Conservation (phyloP, 1,140 invertebrate species). For the Zaprionus taronus region DNA sequence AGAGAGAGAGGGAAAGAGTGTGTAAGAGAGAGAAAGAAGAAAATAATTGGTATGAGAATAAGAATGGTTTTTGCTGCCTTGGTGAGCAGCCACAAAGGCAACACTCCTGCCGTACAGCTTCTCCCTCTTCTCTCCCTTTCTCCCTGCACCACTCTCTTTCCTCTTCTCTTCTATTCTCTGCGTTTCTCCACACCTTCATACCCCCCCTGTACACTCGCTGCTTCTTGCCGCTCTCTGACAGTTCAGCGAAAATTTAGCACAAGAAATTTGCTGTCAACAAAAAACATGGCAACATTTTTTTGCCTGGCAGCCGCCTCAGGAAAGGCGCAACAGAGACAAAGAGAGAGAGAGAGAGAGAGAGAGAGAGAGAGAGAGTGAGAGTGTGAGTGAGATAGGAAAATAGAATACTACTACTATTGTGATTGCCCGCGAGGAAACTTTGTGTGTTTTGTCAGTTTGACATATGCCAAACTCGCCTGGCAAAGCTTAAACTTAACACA, state of each 20-base stretch:
- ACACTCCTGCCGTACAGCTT: slow-evolving; percentile 14
- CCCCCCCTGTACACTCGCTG: not conserved
- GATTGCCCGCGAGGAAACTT: slow-evolving; percentile 20
- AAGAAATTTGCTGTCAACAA: slow-evolving; percentile 67
- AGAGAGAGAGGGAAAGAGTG: not conserved
- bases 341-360: slow-evolving; percentile 12
- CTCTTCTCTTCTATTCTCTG: not conserved
- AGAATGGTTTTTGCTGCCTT: slow-evolving; percentile 43
- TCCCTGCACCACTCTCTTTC: not conserved
- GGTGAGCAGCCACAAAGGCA: slow-evolving; percentile 52
- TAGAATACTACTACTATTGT: slow-evolving; percentile 18
- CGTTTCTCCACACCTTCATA: not conserved
- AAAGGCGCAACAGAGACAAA: slow-evolving; percentile 21
- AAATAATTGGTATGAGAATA: slow-evolving; percentile 2
- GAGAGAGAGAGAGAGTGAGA: slow-evolving; percentile 16
- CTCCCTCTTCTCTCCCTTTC: not conserved
- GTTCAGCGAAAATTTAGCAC: slow-evolving; percentile 72
- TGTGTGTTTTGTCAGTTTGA: slow-evolving; percentile 35
- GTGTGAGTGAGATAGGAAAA: slow-evolving; percentile 3
- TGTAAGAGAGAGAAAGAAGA: not conserved
- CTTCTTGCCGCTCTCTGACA: slow-evolving; percentile 47
- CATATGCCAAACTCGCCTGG: slow-evolving; percentile 34
- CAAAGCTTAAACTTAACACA: slow-evolving; percentile 10
- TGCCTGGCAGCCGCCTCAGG: slow-evolving; percentile 40
- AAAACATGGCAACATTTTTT: slow-evolving; percentile 40